These are phyloP conservation scores for Sturmia bella DNA, from an alignment of 2,888 invertebrate genomes.

Conservation along the genomic window DNA sequence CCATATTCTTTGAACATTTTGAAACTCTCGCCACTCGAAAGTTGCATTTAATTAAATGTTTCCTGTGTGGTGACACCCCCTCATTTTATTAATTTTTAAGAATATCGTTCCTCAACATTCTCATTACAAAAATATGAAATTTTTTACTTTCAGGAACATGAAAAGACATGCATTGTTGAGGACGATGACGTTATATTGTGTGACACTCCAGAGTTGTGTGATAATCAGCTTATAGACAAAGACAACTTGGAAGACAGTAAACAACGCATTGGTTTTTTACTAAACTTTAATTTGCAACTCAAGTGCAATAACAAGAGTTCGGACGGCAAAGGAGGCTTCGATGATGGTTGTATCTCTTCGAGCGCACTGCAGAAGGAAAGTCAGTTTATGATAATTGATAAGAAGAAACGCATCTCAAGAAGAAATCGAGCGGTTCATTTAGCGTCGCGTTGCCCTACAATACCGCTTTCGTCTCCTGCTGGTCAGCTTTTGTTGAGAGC, in stretches of 20 bases:
- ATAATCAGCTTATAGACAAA: slow-evolving; percentile 44
- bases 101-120: too few species aligned
- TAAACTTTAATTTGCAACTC: slow-evolving; percentile 82
- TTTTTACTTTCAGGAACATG: slow-evolving; percentile 81
- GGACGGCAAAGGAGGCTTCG: slow-evolving; percentile 33
- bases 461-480: slow-evolving; percentile 83
- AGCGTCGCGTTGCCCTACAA: slow-evolving; percentile 82
- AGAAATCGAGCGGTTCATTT: slow-evolving; percentile 82
- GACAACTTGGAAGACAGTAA: slow-evolving; percentile 76
- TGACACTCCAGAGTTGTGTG: slow-evolving; percentile 79
- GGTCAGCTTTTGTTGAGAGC: slow-evolving; percentile 82
- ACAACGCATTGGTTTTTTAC: slow-evolving; percentile 81
- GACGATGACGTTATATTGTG: slow-evolving; percentile 80
- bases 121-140: background rate
- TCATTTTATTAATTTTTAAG: too few species aligned
- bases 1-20: too few species aligned
- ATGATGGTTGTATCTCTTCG: slow-evolving; percentile 12
- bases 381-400: slow-evolving; percentile 73
- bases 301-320: slow-evolving; percentile 43
- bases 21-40: too few species aligned
- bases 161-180: slow-evolving; percentile 82
- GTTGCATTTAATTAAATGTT: too few species aligned
- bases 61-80: too few species aligned
- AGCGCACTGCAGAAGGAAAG: slow-evolving; percentile 57
- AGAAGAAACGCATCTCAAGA: slow-evolving; percentile 79